These are phyloP conservation scores for Thalassaphorura encarpata DNA, from an alignment of 1,140 invertebrate species.

Conservation along the genomic window DNA sequence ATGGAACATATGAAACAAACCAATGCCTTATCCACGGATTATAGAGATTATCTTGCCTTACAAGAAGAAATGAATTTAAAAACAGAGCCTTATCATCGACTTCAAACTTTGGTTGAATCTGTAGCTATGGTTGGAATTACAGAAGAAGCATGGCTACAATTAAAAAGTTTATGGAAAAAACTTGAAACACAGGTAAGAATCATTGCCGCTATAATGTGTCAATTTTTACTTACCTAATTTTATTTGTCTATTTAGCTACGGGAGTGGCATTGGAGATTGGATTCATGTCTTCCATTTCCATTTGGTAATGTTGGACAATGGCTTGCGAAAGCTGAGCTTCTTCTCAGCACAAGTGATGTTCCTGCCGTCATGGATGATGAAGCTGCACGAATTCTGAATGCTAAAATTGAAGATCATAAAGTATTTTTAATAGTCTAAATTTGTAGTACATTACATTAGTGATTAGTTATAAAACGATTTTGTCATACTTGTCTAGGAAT, in stretches of 20 bases:
- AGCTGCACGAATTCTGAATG: conserved; percentile 71
- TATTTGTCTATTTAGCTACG: too few relatives aligned
- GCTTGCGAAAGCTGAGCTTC: conserved; percentile 72
- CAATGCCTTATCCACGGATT: conserved; percentile 50
- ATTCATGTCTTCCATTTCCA: conserved; percentile 68
- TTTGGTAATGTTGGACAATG: conserved; percentile 78
- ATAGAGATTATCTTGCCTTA: conserved; percentile 56
- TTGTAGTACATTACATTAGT: too few relatives aligned
- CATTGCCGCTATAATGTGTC: conserved; percentile 21
- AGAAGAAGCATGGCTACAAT: conserved; percentile 64
- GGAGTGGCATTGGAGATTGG: conserved; percentile 74
- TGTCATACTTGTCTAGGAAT: conserved; percentile 43
- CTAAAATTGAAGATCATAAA: conserved; percentile 80
- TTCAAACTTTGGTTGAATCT: conserved; percentile 62
- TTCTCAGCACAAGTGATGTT: conserved; percentile 65
- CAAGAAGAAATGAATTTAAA: conserved; percentile 60
- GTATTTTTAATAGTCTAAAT: conserved; percentile 37
- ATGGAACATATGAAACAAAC: conserved; percentile 57
- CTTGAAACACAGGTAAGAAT: conserved; percentile 54
- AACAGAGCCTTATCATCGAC: conserved; percentile 54
- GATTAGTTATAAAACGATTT: too few relatives aligned
- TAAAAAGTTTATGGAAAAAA: conserved; percentile 63
- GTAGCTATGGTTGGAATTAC: conserved; percentile 67
- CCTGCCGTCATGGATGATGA: conserved; percentile 69
- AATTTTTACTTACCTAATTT: background rate